Evolutionary conservation across 2,113 vertebrate species (phyloP).

Genomic region (Ictalurus punctatus): DNA sequence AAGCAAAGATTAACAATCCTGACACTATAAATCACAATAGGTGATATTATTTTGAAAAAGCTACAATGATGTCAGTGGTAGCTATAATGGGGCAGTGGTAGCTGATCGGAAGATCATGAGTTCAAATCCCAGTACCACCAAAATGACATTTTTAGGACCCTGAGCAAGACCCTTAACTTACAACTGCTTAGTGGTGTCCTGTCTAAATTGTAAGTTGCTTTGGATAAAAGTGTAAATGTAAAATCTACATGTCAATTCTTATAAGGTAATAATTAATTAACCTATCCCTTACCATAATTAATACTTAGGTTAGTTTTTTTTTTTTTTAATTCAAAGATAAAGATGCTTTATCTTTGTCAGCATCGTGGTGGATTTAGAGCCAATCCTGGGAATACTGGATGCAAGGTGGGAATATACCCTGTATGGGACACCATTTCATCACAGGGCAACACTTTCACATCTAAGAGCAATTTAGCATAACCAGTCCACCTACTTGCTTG

Average conservation of each 20-base stretch:
- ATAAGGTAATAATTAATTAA: background rate
- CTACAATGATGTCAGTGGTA: background rate
- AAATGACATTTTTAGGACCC: background rate
- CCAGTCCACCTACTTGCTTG: background rate
- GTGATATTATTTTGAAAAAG: background rate
- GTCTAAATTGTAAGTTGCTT: background rate
- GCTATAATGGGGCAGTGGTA: background rate
- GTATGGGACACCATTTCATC: background rate
- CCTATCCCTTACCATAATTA: background rate
- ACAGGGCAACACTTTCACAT: background rate
- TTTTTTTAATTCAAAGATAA: background rate
- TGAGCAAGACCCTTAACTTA: background rate
- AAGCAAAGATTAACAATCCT: background rate
- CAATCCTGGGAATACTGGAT: background rate
- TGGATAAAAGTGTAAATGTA: background rate
- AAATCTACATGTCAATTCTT: background rate
- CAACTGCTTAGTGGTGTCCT: background rate
- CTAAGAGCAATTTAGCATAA: background rate
- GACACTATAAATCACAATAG: background rate
- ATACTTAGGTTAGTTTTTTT: background rate
- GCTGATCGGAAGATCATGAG: background rate
- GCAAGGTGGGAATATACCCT: background rate
- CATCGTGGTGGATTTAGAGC: background rate
- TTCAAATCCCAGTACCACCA: background rate
- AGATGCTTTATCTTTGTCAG: background rate